Evolutionary conservation across 2,113 vertebrate species (phyloP).

Genomic region (Thymallus thymallus): DNA sequence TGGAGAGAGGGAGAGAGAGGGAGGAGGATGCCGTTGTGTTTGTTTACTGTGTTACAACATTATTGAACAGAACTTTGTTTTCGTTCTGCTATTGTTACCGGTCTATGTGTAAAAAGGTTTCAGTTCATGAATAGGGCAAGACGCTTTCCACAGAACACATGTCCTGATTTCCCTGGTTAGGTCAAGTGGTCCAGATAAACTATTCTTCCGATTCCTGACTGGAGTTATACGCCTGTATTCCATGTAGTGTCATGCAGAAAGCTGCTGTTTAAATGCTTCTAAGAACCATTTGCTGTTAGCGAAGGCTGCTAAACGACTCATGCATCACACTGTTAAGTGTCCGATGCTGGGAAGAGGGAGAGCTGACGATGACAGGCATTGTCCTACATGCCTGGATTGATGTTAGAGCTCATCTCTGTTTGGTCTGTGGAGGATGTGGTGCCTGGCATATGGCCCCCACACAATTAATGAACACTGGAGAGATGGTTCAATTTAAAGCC

Average conservation of each 20-base stretch:
- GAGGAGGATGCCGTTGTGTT: conserved; percentile 20
- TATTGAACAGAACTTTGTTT: too few relatives aligned
- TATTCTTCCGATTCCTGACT: not conserved
- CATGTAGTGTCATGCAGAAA: conserved; percentile 12
- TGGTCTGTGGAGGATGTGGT: not conserved
- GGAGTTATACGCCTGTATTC: not conserved
- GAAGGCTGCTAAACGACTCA: conserved; percentile 28
- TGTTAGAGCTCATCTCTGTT: conserved; percentile 11
- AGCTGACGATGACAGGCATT: not conserved
- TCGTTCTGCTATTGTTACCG: not conserved
- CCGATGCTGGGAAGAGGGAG: conserved; percentile 3
- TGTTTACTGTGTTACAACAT: conserved; percentile 8
- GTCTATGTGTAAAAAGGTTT: too few relatives aligned
- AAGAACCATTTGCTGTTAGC: conserved; percentile 23
- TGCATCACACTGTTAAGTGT: not conserved
- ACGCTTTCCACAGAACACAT: too few relatives aligned
- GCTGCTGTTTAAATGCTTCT: conserved; percentile 14
- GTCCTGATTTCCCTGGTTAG: too few relatives aligned
- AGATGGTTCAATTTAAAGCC: not conserved
- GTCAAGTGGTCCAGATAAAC: too few relatives aligned
- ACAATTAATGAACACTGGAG: conserved; percentile 9
- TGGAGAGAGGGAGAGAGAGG: not conserved
- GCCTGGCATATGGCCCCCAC: conserved; percentile 13
- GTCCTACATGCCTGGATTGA: conserved; percentile 24
- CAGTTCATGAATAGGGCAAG: too few relatives aligned